A percentile compares a stretch with the other conserved stretches of the same genome.
phyloP scores from a whole-genome alignment of 2,113 vertebrate genomes.

The Mormoops blainvillei region DNA sequence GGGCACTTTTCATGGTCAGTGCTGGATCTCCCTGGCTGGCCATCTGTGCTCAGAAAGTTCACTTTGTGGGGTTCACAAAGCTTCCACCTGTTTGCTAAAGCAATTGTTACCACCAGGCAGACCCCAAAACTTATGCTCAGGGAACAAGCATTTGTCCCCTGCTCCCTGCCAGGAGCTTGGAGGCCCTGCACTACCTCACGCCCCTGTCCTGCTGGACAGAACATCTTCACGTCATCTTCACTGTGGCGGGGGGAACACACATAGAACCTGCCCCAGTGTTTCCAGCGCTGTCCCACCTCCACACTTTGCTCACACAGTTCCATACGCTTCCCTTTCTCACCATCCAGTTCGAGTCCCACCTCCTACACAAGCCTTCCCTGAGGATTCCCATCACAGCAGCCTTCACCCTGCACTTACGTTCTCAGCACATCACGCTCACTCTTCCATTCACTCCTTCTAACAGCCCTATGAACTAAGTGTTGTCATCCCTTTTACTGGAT shows the following conservation, averaged over 20 bases:
- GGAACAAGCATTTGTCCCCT: neutral
- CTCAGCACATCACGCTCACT: neutral
- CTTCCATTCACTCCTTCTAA: slow-evolving; percentile 15
- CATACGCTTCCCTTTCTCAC: neutral
- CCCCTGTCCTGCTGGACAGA: neutral
- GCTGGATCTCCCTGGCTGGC: neutral
- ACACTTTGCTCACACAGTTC: neutral
- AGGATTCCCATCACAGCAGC: neutral
- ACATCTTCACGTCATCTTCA: neutral
- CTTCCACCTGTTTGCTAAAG: neutral
- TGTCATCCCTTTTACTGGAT: neutral
- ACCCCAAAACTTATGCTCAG: neutral
- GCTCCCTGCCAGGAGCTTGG: neutral
- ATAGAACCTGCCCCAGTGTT: neutral
- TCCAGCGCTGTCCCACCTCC: neutral
- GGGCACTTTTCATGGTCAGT: neutral
- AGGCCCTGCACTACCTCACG: too few species aligned
- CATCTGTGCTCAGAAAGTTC: neutral
- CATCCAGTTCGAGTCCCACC: slow-evolving; percentile 12
- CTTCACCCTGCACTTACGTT: neutral
- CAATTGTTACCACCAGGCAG: neutral
- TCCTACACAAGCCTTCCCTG: slow-evolving; percentile 43
- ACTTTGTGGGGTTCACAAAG: neutral
- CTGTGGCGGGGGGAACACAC: neutral
- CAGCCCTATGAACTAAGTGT: neutral